Evolutionary conservation across 2,888 invertebrate genomes (phyloP), one percentile per base, ranked within the genome.

Genomic region (Quadroppia sp.): DNA sequence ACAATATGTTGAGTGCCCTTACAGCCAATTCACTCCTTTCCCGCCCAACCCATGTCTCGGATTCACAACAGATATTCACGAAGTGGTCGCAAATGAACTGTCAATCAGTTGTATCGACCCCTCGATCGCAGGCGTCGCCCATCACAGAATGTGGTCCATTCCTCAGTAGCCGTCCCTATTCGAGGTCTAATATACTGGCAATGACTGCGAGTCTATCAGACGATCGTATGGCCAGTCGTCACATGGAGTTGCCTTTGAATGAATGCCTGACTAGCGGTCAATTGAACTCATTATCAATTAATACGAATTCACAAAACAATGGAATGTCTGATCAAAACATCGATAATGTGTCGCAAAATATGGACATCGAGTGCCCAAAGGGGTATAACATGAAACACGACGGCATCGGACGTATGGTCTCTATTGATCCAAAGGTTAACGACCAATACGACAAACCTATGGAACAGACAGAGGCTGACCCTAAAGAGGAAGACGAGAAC

Each of bases 141-240:
- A 59, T 40, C 32, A 67, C 74, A 50, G 70, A 70, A 20, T 15
- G 11, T 23, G 70, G 70, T 70, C 72, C 64, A 6, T 71, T 61
- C 20, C n/a, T 75, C 1, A 69, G 69, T 1, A 48, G 64, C 20
- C 9, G 74, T 9, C 72, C 72, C 15, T 73, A 64, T 45, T 56
- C 61, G 3, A n/a, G 75, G 2, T 75, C 75, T 28, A 75, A 75
- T 40, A 73, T 75, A 23, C 30, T 75, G 15, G 75, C 75, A 15
- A 75, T 75, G 75, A 74, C 74, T 42, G 74, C 74, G 13, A 70
- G 74, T 20, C 45, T 74, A 4, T 53, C 48, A 23, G 50, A 20
- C 30, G 32, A 67, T 23, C 40, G 40, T 2, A 40, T 42, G 23
- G 40, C 32, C 67, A 20, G 20, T 30, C 23, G 32, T 67, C 23